phyloP scores from a whole-genome alignment of 2,888 invertebrate genomes.

The Siphlonurus alternatus region DNA sequence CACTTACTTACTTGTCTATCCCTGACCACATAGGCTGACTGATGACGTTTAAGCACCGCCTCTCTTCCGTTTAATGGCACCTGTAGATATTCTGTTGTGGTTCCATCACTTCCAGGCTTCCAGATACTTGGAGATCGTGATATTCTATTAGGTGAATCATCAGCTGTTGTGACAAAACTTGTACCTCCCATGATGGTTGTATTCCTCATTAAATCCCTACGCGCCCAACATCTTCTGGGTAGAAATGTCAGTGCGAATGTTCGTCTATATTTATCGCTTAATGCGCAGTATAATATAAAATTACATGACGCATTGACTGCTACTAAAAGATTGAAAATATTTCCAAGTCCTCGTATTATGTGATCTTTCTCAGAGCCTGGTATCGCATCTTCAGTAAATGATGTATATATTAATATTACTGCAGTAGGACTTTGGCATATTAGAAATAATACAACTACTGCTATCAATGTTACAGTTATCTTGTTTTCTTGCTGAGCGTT shows the following conservation, averaged over 20 bases:
- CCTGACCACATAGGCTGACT: conserved; percentile 8
- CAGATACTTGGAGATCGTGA: background rate
- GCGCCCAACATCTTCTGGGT: conserved; percentile 15
- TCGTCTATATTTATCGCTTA: conserved; percentile 54
- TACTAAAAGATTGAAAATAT: conserved; percentile 52
- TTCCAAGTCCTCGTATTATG: conserved; percentile 38
- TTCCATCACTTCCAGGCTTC: background rate
- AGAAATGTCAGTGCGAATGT: conserved; percentile 28
- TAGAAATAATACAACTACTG: conserved; percentile 56
- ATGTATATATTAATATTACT: conserved; percentile 35
- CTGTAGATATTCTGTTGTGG: background rate
- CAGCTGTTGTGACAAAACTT: background rate
- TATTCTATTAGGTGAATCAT: background rate
- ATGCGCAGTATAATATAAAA: conserved; percentile 58
- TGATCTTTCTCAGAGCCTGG: conserved; percentile 22
- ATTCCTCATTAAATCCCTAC: background rate
- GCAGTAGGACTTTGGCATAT: conserved; percentile 57
- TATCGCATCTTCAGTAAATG: conserved; percentile 19
- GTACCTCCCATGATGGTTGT: background rate
- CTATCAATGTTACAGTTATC: conserved; percentile 58
- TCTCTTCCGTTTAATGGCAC: background rate
- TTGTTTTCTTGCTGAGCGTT: conserved; percentile 39
- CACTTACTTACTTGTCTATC: conserved; percentile 1
- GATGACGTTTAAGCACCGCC: conserved; percentile 7
- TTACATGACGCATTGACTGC: conserved; percentile 58